Evolutionary conservation across 2,888 invertebrate genomes (phyloP).

Genomic region (Lissocephala sabroskyi): DNA sequence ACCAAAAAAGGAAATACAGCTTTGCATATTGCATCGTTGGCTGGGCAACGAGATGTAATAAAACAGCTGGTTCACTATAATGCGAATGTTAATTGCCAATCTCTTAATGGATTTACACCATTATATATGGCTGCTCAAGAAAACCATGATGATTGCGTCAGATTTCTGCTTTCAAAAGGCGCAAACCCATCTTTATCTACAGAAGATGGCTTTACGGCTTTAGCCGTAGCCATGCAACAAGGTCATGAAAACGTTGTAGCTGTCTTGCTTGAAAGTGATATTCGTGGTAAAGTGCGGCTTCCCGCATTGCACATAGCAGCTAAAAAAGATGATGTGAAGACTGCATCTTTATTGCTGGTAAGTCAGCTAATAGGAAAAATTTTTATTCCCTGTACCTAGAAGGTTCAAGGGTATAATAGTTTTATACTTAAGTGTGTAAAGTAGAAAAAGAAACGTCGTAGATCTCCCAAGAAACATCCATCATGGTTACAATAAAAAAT

Average conservation of each 20-base stretch:
- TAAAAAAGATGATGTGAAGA: conserved; percentile 98
- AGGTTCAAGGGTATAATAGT: too few species aligned
- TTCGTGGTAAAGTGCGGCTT: conserved; percentile 93
- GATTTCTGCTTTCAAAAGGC: conserved; percentile 90
- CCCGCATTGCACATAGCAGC: conserved; percentile 99
- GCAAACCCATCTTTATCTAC: conserved; percentile 98
- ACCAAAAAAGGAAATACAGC: conserved; percentile 98
- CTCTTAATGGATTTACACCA: conserved; percentile 97
- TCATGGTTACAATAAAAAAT: too few species aligned
- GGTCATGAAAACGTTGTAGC: conserved; percentile 98
- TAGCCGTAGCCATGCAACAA: conserved; percentile 99
- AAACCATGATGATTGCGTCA: conserved; percentile 94
- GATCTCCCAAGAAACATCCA: too few species aligned
- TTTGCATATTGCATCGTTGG: conserved; percentile 97
- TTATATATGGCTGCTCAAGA: conserved; percentile 99
- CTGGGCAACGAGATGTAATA: conserved; percentile 96
- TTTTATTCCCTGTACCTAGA: too few species aligned
- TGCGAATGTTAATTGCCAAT: conserved; percentile 97
- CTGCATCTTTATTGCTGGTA: conserved; percentile 87
- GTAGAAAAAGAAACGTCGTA: too few species aligned
- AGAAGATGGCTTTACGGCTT: conserved; percentile 98
- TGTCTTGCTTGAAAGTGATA: conserved; percentile 95
- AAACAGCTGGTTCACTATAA: conserved; percentile 91
- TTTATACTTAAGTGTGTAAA: too few species aligned
- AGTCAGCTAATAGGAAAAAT: conserved; percentile 72